Percentiles rank a stretch among this genome's conserved stretches.
phyloP scores from a whole-genome alignment of 2,888 invertebrate species.

The Eupelmus urozonus region DNA sequence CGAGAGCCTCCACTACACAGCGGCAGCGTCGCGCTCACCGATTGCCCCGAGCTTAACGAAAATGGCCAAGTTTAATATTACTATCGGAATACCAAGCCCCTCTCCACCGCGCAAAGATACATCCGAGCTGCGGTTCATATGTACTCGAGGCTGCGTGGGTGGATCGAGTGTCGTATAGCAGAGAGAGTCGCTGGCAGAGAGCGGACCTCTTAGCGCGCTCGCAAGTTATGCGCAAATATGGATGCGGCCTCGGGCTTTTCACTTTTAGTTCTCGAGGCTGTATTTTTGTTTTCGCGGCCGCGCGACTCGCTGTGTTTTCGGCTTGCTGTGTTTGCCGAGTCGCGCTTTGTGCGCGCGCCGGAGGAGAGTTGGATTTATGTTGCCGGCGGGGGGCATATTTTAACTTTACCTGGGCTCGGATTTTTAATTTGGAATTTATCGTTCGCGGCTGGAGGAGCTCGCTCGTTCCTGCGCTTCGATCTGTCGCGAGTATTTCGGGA shows the following conservation, averaged over 20 bases:
- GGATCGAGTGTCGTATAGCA: neutral
- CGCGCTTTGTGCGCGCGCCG: neutral
- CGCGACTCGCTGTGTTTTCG: too few species aligned
- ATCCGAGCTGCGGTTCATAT: conserved; percentile 43
- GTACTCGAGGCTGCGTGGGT: neutral
- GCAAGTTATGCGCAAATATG: neutral
- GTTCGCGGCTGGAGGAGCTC: too few species aligned
- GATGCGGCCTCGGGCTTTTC: neutral
- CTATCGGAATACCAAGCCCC: conserved; percentile 66
- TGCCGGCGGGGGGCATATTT: neutral
- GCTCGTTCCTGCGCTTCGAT: too few species aligned
- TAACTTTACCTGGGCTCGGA: too few species aligned
- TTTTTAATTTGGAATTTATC: too few species aligned
- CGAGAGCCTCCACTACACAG: too few species aligned
- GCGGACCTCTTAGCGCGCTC: conserved; percentile 2
- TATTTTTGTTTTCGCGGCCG: too few species aligned
- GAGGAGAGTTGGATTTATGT: neutral
- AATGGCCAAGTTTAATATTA: conserved; percentile 70
- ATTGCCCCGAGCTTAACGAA: conserved; percentile 63
- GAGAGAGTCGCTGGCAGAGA: neutral
- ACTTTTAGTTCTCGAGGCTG: neutral
- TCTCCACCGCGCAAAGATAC: conserved; percentile 44
- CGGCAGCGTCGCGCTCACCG: conserved; percentile 33
- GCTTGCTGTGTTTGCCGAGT: neutral
- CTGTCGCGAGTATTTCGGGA: too few species aligned